Evolutionary conservation across 2,888 invertebrate genomes (phyloP).

Genomic region (Criorhina ranunculi): DNA sequence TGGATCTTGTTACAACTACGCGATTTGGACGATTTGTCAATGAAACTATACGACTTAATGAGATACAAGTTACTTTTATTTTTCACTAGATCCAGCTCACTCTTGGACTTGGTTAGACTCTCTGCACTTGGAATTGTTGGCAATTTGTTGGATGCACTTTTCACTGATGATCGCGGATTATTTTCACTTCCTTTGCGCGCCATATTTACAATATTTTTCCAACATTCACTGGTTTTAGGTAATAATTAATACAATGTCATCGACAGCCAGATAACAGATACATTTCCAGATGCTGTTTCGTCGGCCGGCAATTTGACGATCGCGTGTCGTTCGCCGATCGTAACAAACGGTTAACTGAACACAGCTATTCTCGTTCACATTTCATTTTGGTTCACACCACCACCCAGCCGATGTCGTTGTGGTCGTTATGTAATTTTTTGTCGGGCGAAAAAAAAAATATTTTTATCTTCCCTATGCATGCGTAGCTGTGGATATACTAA

Average conservation of each 20-base stretch:
- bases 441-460: constrained; percentile 63
- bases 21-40: constrained; percentile 74
- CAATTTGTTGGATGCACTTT: constrained; percentile 17
- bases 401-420: background rate
- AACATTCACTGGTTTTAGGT: background rate
- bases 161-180: constrained; percentile 39
- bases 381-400: constrained; percentile 41
- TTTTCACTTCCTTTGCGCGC: constrained; percentile 52
- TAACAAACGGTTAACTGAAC: constrained; percentile 65
- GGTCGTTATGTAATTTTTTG: constrained; percentile 65
- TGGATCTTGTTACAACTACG: constrained; percentile 27
- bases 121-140: constrained; percentile 6
- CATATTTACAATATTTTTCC: constrained; percentile 40
- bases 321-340: constrained; percentile 64
- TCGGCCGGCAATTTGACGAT: background rate
- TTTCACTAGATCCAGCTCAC: constrained; percentile 78
- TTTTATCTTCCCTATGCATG: constrained; percentile 64
- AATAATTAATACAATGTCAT: constrained; percentile 2
- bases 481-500: constrained; percentile 28
- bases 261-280: constrained; percentile 5
- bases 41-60: constrained; percentile 80
- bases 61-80: constrained; percentile 80
- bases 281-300: constrained; percentile 25
- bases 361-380: constrained; percentile 61
- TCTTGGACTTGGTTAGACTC: constrained; percentile 56